Conservation (phyloP, 2,113 vertebrate species). For the Gallinago media region DNA sequence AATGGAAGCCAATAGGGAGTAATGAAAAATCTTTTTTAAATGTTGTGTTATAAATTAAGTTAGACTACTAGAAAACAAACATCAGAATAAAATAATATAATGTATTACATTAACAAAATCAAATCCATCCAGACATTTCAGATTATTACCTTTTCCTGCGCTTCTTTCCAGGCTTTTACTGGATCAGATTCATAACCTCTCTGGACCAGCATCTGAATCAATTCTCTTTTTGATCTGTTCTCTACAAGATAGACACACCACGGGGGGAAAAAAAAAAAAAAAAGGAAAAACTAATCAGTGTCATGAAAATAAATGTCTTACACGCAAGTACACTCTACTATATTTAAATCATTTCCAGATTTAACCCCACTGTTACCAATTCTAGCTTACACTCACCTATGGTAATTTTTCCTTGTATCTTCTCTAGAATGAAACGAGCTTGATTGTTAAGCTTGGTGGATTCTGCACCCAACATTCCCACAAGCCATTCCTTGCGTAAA, state of each 20-base stretch:
- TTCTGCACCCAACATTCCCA: constrained; percentile 93
- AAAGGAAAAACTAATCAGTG: constrained; percentile 1
- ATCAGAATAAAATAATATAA: background rate
- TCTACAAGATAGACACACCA: constrained; percentile 78
- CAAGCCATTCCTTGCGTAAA: constrained; percentile 95
- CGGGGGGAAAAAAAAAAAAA: fast-evolving
- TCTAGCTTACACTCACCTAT: constrained; percentile 82
- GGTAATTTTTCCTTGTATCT: constrained; percentile 94
- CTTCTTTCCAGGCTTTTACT: constrained; percentile 93
- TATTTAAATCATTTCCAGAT: constrained; percentile 39
- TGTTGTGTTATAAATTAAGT: background rate
- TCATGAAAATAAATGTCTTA: background rate
- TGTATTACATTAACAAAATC: background rate
- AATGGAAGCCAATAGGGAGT: background rate
- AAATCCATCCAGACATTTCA: background rate
- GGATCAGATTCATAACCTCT: constrained; percentile 97
- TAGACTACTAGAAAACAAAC: background rate
- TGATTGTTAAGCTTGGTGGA: constrained; percentile 96
- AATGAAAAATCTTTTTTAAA: background rate
- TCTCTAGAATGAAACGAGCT: constrained; percentile 96
- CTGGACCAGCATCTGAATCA: constrained; percentile 95
- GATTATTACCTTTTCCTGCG: constrained; percentile 94
- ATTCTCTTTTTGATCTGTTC: constrained; percentile 95
- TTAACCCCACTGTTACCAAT: background rate
- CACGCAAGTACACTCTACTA: constrained; percentile 34